Evolutionary conservation across 2,888 invertebrate genomes (phyloP), one percentile per base, ranked within the genome.

Genomic region (Mechanitis mazaeus): DNA sequence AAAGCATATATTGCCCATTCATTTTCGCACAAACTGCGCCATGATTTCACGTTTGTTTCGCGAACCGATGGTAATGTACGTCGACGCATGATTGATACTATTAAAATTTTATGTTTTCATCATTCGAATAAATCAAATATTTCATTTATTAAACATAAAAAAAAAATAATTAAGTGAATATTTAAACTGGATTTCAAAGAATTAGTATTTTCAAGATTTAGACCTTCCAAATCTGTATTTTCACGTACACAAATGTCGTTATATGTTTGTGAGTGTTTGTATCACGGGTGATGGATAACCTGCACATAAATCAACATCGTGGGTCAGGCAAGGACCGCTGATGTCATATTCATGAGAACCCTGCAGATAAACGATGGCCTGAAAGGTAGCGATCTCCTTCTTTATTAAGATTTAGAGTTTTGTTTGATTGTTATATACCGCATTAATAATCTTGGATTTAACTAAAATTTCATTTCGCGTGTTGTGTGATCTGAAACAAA

Each of bases 1-100:
- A 93, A 81, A 31, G 89, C 83, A 76, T 94, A 94, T 60, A 93
- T 85, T 65, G 90, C 91, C 92, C 93, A 93, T 58, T 92, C 92
- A 69, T 81, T 89, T 53, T 88, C 83, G 75, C 81, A 85, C 12
- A 85, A 64, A 62, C 73, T 78, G 9, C 75, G 71, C 82, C 85
- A 85, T 5, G 79, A 69, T 47, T 68, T 68, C 3, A 59, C 46
- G 60, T 38, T 59, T 71, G 81, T 81, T 72, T 90, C 91, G 54
- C 83, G 85, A 20, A 87, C 88, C 66, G 87, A 85, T 42, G 87
- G 85, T 66, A 89, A 70, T 1, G 85, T 81, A 12, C 89, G 84
- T 9, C 91, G 87, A 71, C 87, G 86, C 92, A 92, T 92, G 72
- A 20, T 63, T 50, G 38, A 46, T 56, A 42, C 55, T 57, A 35